Evolutionary conservation across 2,797 vertebrate species (phyloP), one percentile per base, ranked within the genome.

Genomic region (Holocentrus rufus): DNA sequence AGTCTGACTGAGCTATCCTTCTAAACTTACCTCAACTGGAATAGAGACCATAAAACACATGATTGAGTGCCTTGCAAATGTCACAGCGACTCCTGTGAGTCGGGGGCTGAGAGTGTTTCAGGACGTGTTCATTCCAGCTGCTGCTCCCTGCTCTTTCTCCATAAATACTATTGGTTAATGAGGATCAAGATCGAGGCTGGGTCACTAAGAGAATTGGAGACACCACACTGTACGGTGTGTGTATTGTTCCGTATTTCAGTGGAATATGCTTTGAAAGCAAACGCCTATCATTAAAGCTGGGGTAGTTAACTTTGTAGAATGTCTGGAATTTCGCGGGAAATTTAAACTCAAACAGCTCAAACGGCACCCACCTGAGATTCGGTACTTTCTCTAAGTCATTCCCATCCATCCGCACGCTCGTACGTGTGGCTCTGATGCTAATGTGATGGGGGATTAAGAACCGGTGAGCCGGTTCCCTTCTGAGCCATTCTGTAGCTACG

Each of bases 61-160:
- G 55, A 65, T 20, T 69, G 36, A 76, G 62, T 54, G 46, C 36
- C 44, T 65, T 46, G 27, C 7, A 62, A 69, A 76, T 76, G 69
- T 75, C 68, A 69, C n/a, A 0, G 6, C 2, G 7, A 53, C 66
- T 63, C 68, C 72, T 56, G 36, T 64, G 62, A 70, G 61, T 74
- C 42, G 0, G 0, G 54, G 59, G 60, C 11, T 18, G 10, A 57
- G 63, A 57, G 27, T 31, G 57, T 70, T 60, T 72, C 11, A 67
- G 47, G 11, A 54, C 58, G 65, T 47, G 67, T 63, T 70, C 22
- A 57, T 25, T 66, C 47, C 60, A 69, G 64, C 64, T 76, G 66
- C 62, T 58, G 36, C 50, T 76, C 50, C 11, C 30, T n/a, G n/a
- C 27, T 52, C 20, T 34, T 7, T 63, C 47, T 53, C 42, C 20